Base-by-base conservation (phyloP, 2,888 invertebrate genomes). In the Troilus luridus region DNA sequence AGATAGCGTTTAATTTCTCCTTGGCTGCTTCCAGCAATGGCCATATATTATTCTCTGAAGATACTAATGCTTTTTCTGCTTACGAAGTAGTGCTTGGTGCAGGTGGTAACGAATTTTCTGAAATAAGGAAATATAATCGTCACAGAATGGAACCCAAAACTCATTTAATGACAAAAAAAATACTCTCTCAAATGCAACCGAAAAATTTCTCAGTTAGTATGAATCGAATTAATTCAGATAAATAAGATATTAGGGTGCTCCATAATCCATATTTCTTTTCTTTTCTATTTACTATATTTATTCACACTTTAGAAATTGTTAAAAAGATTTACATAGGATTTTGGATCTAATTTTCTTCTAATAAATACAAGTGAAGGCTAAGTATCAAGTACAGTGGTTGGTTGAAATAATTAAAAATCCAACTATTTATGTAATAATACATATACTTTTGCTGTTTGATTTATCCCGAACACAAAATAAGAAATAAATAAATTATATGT, bases 1-100 rank as follows among this genome's bases (percentile, higher is more conserved):
- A 56, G 41, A 94, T 94, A 21, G 96, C 96, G 93, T 95, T 97
- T 94, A 96, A 96, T 93, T 95, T 97, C 90, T 96, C 96, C 0
- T 96, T 97, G 58, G 94, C 96, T 92, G 96, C 96, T 0, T 94
- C 95, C 0, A 96, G 96, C 93, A 96, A 97, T 93, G 97, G 96
- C 0, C 97, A 97, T 93, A 96, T 97, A 88, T 94, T 97, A 54
- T 94, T 97, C 14, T 95, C 96, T 0, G 94, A 96, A 0, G 94
- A 94, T 0, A 93, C 94, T 0, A 93, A 93, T 10, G 93, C 92
- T 1, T 96, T 96, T 93, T 95, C 95, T 0, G 96, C 96, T 0
- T 97, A 97, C 94, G 97, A 97, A 94, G 96, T 97, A 88, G 97
- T 93, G 27, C 95, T 97, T 56, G 97, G 97, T 17, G 97, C 96